Evolutionary conservation across 2,888 invertebrate species (phyloP).

Genomic region (Fissipunctia ypsillon): DNA sequence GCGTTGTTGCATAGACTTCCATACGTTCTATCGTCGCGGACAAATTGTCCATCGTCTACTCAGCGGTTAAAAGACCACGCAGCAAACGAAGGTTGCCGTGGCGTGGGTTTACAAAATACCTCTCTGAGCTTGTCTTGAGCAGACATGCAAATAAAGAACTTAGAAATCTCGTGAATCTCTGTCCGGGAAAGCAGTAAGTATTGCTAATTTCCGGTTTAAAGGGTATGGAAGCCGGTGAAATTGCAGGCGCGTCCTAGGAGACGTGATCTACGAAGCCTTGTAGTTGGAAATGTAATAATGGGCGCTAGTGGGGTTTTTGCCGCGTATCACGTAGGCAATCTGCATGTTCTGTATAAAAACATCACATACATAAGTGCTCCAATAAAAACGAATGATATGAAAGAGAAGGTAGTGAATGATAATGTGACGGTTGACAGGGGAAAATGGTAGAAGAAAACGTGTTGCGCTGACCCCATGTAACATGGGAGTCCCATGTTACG

Average conservation of each 20-base stretch:
- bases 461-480: too few species aligned
- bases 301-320: background rate
- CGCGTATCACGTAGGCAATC: background rate
- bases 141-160: background rate
- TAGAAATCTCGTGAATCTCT: background rate
- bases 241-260: conserved; percentile 9
- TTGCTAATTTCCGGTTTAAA: conserved; percentile 22
- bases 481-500: too few species aligned
- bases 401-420: too few species aligned
- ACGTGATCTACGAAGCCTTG: conserved; percentile 1
- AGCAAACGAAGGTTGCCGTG: background rate
- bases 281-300: background rate
- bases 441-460: too few species aligned
- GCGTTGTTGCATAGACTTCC: background rate
- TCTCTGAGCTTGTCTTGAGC: background rate
- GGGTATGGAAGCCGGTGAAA: background rate
- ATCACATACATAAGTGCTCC: background rate
- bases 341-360: conserved; percentile 6
- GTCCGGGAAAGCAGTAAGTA: background rate
- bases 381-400: too few species aligned
- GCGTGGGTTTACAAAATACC: background rate
- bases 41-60: background rate
- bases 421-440: too few species aligned
- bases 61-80: background rate
- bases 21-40: too few species aligned